Base-by-base conservation (phyloP, 2,797 vertebrate genomes). In the Steatocranus sp. region DNA sequence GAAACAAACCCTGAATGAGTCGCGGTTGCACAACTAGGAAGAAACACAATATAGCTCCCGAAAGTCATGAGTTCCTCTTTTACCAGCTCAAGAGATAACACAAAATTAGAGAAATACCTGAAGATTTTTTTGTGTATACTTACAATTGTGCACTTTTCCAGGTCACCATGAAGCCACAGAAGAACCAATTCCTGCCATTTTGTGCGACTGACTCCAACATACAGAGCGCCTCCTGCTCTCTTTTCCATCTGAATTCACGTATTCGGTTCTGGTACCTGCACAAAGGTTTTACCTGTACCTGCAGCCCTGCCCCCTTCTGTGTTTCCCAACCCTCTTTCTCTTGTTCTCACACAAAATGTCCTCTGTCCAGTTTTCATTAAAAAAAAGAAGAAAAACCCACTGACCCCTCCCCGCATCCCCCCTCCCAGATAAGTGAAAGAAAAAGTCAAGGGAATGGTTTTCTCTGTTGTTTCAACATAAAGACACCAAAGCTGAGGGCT, bases 361-460 rank as follows among this genome's bases (percentile, higher is more conserved):
- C 91, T 92, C 89, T 94, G 91, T 94, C 82, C 80, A 75, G 54
- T 53, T 88, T 86, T 84, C 84, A 89, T 94, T 93, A 89, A 82
- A 75, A 80, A 27, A 27, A 17, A 46, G 8, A 25, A 34, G 30
- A 46, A 70, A 66, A 66, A 15, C 74, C 54, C 63, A 17, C 58
- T 25, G 4, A 32, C 78, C 49, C 63, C 82, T 11, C 38, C 46
- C 20, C 3, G 1, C 48, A 61, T 36, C 56, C 58, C 32, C 7
- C 11, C 34, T 11, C 43, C 48, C 6, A 83, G 87, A 89, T 87
- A 88, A 88, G 75, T 25, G 25, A 51, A 73, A 87, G 54, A 56
- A 78, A 63, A 8, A 80, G 36, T n/a, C 54, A 23, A 70, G 83
- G 78, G 87, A 92, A 90, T 89, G 11, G 88, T 88, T 90, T 36